Evolutionary conservation across 1,140 invertebrate species (phyloP).

Genomic region (Dufourea novaeangliae): DNA sequence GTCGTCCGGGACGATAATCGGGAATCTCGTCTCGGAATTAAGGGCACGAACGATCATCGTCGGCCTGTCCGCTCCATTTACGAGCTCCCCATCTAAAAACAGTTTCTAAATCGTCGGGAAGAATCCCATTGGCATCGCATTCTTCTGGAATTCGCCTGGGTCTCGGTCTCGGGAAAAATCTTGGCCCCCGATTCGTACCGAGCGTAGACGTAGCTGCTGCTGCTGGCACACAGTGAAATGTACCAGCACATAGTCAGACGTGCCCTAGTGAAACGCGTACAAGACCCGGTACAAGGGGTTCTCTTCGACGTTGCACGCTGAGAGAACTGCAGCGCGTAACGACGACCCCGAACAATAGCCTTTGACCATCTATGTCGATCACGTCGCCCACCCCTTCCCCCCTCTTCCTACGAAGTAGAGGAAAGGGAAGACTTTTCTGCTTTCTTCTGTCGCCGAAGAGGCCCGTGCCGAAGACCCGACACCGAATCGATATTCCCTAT

Average conservation of each 20-base stretch:
- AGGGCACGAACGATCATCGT: not conserved
- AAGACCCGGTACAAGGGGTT: not conserved
- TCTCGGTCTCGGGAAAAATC: slow-evolving; percentile 6
- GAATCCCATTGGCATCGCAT: slow-evolving; percentile 6
- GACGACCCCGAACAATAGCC: slow-evolving; percentile 36
- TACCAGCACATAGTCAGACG: not conserved
- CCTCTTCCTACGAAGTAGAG: too few species aligned
- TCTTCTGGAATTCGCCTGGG: not conserved
- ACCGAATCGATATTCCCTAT: slow-evolving; percentile 45
- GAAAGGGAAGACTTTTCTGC: slow-evolving; percentile 16
- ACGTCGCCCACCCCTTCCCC: slow-evolving; percentile 2
- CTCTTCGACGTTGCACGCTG: slow-evolving; percentile 1
- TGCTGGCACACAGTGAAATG: not conserved
- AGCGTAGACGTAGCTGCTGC: not conserved
- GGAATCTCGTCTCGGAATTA: not conserved
- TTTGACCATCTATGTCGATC: slow-evolving; percentile 41
- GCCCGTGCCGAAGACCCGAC: slow-evolving; percentile 8
- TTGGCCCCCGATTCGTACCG: slow-evolving; percentile 7
- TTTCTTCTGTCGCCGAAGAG: slow-evolving; percentile 32
- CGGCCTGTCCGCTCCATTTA: not conserved
- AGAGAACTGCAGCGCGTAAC: slow-evolving; percentile 29
- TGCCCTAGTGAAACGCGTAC: not conserved
- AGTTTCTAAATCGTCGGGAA: not conserved
- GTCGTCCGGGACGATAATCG: not conserved
- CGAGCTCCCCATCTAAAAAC: not conserved